Evolutionary conservation across 2,797 vertebrate genomes (phyloP).

Genomic region (Champsocephalus gunnari): DNA sequence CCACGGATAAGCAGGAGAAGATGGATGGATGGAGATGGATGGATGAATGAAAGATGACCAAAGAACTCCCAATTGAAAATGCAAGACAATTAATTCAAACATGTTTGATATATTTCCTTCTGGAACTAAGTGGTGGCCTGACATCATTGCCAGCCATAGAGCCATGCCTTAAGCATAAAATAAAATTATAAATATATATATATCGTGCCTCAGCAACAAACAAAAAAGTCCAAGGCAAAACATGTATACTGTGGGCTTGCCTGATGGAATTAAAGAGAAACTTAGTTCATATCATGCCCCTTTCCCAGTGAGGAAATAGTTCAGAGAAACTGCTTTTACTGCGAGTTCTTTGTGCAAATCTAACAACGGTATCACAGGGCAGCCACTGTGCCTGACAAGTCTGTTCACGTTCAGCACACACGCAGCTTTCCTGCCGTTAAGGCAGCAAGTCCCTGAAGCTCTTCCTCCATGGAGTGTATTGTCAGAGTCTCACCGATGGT

Average conservation of each 20-base stretch:
- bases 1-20: no score
- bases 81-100: not conserved
- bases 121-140: not conserved
- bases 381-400: conserved; percentile 71
- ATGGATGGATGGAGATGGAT: no score
- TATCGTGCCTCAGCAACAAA: conserved; percentile 49
- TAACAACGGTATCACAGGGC: conserved; percentile 71
- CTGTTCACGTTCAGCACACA: conserved; percentile 71
- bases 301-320: conserved; percentile 68
- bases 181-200: not conserved
- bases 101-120: not conserved
- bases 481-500: conserved; percentile 74
- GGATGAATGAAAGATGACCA: no score
- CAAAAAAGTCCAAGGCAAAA: conserved; percentile 30
- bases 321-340: conserved; percentile 70
- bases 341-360: conserved; percentile 69
- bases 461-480: conserved; percentile 79
- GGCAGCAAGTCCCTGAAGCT: conserved; percentile 78
- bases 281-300: conserved; percentile 60
- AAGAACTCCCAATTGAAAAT: not conserved
- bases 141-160: not conserved
- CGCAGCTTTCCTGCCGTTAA: conserved; percentile 72
- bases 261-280: conserved; percentile 59
- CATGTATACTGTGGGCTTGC: conserved; percentile 26
- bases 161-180: no score